Evolutionary conservation across 2,888 invertebrate species (phyloP).

Genomic region (Lasioglossum calceatum): DNA sequence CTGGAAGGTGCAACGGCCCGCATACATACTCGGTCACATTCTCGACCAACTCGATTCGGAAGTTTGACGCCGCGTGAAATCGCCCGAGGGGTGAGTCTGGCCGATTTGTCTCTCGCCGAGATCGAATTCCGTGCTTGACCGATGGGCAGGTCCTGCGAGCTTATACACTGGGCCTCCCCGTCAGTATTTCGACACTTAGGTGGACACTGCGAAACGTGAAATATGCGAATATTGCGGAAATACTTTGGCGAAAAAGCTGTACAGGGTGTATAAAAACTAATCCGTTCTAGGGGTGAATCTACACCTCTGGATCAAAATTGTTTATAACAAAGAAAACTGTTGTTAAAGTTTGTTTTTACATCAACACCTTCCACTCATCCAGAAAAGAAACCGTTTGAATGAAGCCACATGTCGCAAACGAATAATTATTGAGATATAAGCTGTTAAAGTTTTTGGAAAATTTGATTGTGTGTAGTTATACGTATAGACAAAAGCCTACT

Average conservation of each 20-base stretch:
- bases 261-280: too few species aligned
- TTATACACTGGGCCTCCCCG: background rate
- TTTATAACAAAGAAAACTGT: too few species aligned
- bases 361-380: too few species aligned
- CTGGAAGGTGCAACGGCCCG: conserved; percentile 35
- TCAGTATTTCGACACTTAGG: background rate
- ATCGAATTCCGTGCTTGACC: background rate
- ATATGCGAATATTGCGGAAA: conserved; percentile 1
- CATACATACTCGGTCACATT: conserved; percentile 16
- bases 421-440: too few species aligned
- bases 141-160: background rate
- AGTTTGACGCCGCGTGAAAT: conserved; percentile 12
- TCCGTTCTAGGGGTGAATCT: too few species aligned
- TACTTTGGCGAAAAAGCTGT: background rate
- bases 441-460: too few species aligned
- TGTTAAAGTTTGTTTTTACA: too few species aligned
- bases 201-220: background rate
- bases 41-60: background rate
- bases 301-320: too few species aligned
- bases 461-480: too few species aligned
- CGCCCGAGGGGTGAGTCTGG: background rate
- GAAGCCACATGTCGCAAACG: too few species aligned
- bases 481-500: too few species aligned
- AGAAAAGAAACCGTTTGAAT: too few species aligned
- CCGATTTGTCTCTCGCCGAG: background rate